Evolutionary conservation across 2,888 invertebrate species (phyloP).

Genomic region (Hydraecia micacea): DNA sequence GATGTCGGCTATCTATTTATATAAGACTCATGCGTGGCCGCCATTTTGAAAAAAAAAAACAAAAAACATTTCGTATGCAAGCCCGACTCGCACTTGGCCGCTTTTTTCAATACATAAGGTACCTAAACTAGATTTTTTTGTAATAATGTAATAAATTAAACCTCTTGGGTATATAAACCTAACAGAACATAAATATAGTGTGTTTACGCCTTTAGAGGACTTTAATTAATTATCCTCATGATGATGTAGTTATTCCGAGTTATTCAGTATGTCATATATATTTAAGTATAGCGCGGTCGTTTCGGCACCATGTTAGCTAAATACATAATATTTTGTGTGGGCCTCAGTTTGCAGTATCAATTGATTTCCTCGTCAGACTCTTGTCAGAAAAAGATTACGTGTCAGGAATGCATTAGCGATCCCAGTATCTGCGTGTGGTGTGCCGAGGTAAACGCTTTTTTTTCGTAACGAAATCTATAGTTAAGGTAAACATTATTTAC

Average conservation of each 20-base stretch:
- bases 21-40: too few species aligned
- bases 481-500: constrained; percentile 22
- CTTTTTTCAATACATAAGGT: too few species aligned
- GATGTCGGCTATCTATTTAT: too few species aligned
- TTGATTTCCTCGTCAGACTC: constrained; percentile 37
- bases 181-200: neutral
- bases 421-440: constrained; percentile 80
- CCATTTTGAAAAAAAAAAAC: too few species aligned
- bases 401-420: constrained; percentile 79
- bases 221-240: constrained; percentile 34
- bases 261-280: constrained; percentile 18
- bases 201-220: constrained; percentile 26
- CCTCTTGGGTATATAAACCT: neutral
- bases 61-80: too few species aligned
- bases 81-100: too few species aligned
- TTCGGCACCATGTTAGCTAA: constrained; percentile 44
- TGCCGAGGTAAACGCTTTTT: constrained; percentile 70
- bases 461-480: neutral
- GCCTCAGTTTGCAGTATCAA: constrained; percentile 33
- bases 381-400: constrained; percentile 73
- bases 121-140: too few species aligned
- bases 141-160: too few species aligned
- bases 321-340: constrained; percentile 39
- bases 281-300: constrained; percentile 19
- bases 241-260: neutral